A percentile compares a stretch with the other conserved stretches of the same genome.
These are phyloP conservation scores for Diarsia dahlii DNA, from an alignment of 2,888 invertebrate species.

Conservation along the genomic window DNA sequence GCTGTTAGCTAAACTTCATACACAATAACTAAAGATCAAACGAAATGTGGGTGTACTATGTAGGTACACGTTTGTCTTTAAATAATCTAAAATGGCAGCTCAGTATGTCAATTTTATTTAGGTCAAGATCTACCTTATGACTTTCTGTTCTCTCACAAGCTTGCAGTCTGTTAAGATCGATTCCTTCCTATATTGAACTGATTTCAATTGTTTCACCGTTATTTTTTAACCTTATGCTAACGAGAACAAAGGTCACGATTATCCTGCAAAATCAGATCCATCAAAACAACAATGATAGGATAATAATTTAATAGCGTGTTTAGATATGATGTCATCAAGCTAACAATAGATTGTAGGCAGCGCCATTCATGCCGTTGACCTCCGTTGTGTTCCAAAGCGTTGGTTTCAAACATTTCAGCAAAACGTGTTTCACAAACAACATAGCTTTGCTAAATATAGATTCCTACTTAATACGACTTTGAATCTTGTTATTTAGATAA, in stretches of 20 bases:
- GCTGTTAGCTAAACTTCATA: too few species aligned
- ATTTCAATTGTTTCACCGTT: too few species aligned
- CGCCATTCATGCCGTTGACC: slow-evolving; percentile 12
- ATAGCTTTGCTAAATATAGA: slow-evolving; percentile 7
- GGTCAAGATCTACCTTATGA: not conserved
- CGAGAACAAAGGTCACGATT: not conserved
- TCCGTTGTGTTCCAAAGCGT: not conserved
- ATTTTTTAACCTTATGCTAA: not conserved
- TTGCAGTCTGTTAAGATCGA: too few species aligned
- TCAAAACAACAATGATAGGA: not conserved
- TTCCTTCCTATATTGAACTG: too few species aligned
- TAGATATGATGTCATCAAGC: not conserved
- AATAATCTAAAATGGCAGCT: too few species aligned
- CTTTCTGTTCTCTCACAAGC: not conserved
- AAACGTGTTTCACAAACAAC: slow-evolving; percentile 4
- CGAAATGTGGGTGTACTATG: too few species aligned
- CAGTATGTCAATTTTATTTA: too few species aligned
- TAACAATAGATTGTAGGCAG: slow-evolving; percentile 14
- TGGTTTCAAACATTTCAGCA: slow-evolving; percentile 4
- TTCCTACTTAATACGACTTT: slow-evolving; percentile 14
- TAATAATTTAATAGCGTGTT: not conserved
- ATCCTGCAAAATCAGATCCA: not conserved
- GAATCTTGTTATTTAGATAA: slow-evolving; percentile 24
- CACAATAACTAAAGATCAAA: too few species aligned
- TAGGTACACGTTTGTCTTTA: too few species aligned